phyloP scores from a whole-genome alignment of 2,797 vertebrate genomes.

The Petrocephalus schoutedeni region DNA sequence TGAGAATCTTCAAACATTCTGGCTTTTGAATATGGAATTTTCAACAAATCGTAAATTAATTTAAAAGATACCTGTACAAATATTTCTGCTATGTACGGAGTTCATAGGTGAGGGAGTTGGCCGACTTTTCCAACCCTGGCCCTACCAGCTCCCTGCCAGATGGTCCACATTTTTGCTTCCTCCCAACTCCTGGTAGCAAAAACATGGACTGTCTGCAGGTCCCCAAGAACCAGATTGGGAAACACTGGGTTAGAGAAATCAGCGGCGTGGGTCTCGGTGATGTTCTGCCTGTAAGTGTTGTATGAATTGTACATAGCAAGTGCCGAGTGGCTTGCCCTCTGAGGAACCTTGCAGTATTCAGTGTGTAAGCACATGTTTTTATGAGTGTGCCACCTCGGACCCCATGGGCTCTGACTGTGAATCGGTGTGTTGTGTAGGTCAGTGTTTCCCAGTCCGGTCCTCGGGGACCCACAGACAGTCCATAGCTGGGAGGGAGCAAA shows the following conservation, averaged over 20 bases:
- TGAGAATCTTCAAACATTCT: background rate
- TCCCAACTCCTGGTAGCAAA: background rate
- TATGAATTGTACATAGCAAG: slow-evolving; percentile 38
- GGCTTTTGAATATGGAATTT: background rate
- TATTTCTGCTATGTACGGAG: background rate
- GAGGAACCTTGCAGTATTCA: slow-evolving; percentile 10
- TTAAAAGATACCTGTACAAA: background rate
- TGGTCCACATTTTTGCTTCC: background rate
- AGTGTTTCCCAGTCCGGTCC: background rate
- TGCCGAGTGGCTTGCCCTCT: slow-evolving; percentile 43
- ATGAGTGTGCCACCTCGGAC: slow-evolving; percentile 53
- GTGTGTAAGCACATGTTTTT: slow-evolving; percentile 35
- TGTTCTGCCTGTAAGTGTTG: slow-evolving; percentile 19
- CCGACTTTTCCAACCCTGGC: background rate
- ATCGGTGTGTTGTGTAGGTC: slow-evolving; percentile 46
- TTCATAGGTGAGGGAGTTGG: background rate
- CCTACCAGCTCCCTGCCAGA: background rate
- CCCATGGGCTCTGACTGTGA: slow-evolving; percentile 48
- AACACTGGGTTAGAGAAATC: background rate
- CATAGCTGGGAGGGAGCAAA: background rate
- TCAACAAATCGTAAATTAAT: background rate
- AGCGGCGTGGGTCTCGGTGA: background rate
- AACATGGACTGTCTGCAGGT: background rate
- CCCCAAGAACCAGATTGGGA: background rate
- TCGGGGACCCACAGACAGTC: background rate